Evolutionary conservation across 2,113 vertebrate genomes (phyloP).

Genomic region (Zapornia atra): DNA sequence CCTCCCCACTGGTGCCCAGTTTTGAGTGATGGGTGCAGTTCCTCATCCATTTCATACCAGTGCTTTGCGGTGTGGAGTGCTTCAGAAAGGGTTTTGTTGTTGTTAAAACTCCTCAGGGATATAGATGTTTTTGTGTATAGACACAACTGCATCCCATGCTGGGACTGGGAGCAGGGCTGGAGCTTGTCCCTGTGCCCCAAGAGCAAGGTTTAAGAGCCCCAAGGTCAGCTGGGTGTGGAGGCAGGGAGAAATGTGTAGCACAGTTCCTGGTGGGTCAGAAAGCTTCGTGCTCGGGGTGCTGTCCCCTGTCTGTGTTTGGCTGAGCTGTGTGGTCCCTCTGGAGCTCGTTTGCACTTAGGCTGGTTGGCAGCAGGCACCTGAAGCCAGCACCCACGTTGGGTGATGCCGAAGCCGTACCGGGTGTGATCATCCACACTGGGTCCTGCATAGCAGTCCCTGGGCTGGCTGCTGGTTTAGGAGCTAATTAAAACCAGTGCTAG

Average conservation of each 20-base stretch:
- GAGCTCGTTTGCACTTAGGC: neutral
- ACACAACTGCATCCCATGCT: neutral
- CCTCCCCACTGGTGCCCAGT: neutral
- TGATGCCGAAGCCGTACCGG: neutral
- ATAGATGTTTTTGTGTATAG: rapidly evolving
- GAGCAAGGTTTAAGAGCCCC: neutral
- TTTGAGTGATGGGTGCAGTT: neutral
- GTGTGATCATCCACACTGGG: rapidly evolving
- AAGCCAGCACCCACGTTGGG: rapidly evolving
- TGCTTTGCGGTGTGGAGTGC: neutral
- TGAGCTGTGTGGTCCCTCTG: neutral
- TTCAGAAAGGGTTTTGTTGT: neutral
- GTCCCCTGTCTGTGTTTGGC: neutral
- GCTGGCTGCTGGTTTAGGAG: neutral
- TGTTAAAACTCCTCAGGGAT: neutral
- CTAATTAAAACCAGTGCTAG: neutral
- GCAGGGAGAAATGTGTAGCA: neutral
- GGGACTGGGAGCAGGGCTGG: neutral
- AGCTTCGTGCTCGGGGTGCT: neutral
- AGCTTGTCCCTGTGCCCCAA: neutral
- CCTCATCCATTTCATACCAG: rapidly evolving
- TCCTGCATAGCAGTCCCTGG: neutral
- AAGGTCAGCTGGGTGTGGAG: neutral
- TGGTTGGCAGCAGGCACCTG: neutral
- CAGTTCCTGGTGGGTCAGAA: neutral